Evolutionary conservation across 2,797 vertebrate species (phyloP).

Genomic region (Salmo trutta): DNA sequence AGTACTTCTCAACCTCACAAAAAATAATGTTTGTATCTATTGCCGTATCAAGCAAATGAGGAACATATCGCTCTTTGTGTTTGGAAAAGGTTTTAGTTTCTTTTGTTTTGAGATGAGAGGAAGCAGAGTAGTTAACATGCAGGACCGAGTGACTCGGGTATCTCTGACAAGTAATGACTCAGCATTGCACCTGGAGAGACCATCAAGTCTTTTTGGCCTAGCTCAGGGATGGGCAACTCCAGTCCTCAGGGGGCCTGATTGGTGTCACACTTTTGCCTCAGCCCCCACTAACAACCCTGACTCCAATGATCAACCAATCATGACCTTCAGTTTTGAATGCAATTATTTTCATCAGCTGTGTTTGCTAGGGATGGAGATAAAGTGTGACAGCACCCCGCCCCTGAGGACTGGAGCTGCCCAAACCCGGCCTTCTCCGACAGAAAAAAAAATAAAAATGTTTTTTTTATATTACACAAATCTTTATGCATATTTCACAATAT

Average conservation of each 20-base stretch:
- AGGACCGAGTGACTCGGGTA: conserved; percentile 64
- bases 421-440: conserved; percentile 52
- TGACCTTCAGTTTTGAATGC: no score
- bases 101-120: conserved; percentile 62
- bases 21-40: conserved; percentile 50
- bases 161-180: conserved; percentile 48
- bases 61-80: conserved; percentile 56
- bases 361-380: no score
- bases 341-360: no score
- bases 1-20: conserved; percentile 68
- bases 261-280: no score
- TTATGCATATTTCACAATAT: conserved; percentile 88
- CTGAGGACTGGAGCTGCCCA: no score
- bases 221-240: conserved; percentile 8
- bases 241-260: no score
- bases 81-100: conserved; percentile 48
- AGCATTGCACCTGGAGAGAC: conserved; percentile 46
- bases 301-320: no score
- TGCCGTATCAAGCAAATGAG: conserved; percentile 60
- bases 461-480: conserved; percentile 77
- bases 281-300: no score
- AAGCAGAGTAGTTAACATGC: conserved; percentile 75
- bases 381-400: no score
- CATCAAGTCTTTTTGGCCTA: conserved; percentile 59
- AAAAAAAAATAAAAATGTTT: conserved; percentile 63